Evolutionary conservation across 2,797 vertebrate genomes (phyloP), one percentile per base, ranked within the genome.

Genomic region (Brotogeris chrysoptera): DNA sequence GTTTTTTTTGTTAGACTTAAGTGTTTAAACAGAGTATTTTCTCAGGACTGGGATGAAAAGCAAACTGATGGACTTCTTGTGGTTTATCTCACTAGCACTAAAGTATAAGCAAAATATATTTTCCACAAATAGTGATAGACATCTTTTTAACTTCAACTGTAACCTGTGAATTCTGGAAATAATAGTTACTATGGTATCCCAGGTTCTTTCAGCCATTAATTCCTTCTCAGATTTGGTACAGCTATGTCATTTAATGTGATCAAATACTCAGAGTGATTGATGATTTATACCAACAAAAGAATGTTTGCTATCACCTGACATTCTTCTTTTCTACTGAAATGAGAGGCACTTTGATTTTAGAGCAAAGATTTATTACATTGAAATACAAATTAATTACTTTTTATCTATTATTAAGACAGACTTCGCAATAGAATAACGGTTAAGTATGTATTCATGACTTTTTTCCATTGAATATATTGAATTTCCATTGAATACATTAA

Each of bases 111-210:
- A 46, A 10, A 59, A 87, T 36, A 28, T 84, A 61, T 59, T 90
- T 95, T 93, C 87, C 66, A 57, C 70, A 80, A 92, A 94, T 85
- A 83, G 38, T 83, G 65, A 88, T 46, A 94, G 59, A 52, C 16
- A 81, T 89, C 23, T 79, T 97, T 89, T 95, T 80, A 88, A 91
- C 65, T 95, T 46, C 61, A 85, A 73, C 36, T 86, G 52, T 88
- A 84, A 90, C 49, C 90, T 94, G n/a, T 72, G 78, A 95, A 88
- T 95, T 96, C 84, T 92, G 50, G 80, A 96, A 96, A 95, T 94
- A 95, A 95, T 94, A 96, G 94, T 97, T 98, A 93, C 92, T 84
- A 93, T 96, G 93, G 95, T 94, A 77, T 49, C 74, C 46, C 65
- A 52, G 80, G 21, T 50, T 95, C 69, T 83, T 91, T 81, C 46